Conservation (phyloP, 30 jellyfish, hydroid and myxozoan species). For the Nemopilema nomurai region DNA sequence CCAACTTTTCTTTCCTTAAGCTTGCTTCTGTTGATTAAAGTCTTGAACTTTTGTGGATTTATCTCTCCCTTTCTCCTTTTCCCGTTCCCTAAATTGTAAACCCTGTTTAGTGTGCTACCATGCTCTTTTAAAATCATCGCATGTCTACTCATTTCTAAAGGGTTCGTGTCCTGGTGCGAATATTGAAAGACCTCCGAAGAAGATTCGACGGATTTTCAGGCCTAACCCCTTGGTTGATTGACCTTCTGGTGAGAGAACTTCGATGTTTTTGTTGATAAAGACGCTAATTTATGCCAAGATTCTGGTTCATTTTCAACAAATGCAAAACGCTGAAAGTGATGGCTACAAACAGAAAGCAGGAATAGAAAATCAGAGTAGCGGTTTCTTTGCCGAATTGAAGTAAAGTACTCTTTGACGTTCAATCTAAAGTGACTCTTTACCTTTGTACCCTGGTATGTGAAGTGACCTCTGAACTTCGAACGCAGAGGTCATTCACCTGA, state of each 20-base stretch:
- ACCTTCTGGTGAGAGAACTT: constrained; percentile 81
- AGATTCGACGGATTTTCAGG: constrained; percentile 83
- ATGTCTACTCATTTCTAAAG: constrained; percentile 5
- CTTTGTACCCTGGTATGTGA: background rate
- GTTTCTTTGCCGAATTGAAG: too few species aligned
- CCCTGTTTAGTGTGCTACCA: background rate
- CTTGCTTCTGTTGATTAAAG: too few species aligned
- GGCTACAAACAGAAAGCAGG: too few species aligned
- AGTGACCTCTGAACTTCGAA: too few species aligned
- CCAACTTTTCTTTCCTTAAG: too few species aligned
- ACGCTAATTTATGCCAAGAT: too few species aligned
- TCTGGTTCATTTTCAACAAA: too few species aligned
- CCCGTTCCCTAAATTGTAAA: background rate
- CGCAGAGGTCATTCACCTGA: background rate
- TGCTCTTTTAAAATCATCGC: background rate
- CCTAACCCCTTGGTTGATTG: constrained; percentile 94
- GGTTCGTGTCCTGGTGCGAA: constrained; percentile 83
- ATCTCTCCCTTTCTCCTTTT: background rate
- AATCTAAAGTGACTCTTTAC: background rate
- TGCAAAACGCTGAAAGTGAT: too few species aligned
- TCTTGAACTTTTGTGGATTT: too few species aligned
- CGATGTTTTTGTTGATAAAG: too few species aligned
- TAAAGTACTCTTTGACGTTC: too few species aligned
- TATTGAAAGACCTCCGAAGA: constrained; percentile 78
- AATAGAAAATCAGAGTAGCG: too few species aligned